Evolutionary conservation across 2,888 invertebrate species (phyloP).

Genomic region (Thymelicus acteon): DNA sequence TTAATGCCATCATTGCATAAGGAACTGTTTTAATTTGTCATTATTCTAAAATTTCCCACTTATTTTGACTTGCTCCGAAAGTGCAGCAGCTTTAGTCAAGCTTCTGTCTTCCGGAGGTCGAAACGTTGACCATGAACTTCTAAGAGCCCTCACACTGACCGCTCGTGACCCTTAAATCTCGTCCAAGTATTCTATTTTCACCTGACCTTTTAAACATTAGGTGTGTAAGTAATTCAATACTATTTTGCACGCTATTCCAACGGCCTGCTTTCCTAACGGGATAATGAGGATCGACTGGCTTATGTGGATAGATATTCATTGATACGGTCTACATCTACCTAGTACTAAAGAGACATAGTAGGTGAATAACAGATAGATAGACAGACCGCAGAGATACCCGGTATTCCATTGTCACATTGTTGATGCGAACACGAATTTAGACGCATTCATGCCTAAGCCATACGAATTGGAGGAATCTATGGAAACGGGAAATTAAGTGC

Average conservation of each 20-base stretch:
- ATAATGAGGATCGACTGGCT: too few relatives aligned
- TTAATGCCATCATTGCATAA: too few relatives aligned
- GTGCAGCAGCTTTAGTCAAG: too few relatives aligned
- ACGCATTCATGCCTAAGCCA: slow-evolving; percentile 9
- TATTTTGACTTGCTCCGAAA: too few relatives aligned
- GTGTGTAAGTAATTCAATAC: not conserved
- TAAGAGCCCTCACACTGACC: not conserved
- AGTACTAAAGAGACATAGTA: slow-evolving; percentile 9
- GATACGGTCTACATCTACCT: not conserved
- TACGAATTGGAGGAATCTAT: not conserved
- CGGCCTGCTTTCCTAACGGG: too few relatives aligned
- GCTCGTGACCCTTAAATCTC: not conserved
- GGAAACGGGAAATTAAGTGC: not conserved
- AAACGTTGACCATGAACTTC: not conserved
- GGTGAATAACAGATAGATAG: slow-evolving; percentile 15
- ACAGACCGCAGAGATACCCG: slow-evolving; percentile 12
- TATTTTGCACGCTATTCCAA: too few relatives aligned
- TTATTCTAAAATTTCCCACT: too few relatives aligned
- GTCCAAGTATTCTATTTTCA: not conserved
- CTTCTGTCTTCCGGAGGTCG: not conserved
- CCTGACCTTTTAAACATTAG: not conserved
- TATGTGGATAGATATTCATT: not conserved
- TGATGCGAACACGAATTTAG: slow-evolving; percentile 18
- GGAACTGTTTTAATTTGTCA: too few relatives aligned
- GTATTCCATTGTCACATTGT: slow-evolving; percentile 26